These are phyloP conservation scores for Rhynchonycteris naso DNA, from an alignment of 2,797 vertebrate genomes.

Conservation along the genomic window DNA sequence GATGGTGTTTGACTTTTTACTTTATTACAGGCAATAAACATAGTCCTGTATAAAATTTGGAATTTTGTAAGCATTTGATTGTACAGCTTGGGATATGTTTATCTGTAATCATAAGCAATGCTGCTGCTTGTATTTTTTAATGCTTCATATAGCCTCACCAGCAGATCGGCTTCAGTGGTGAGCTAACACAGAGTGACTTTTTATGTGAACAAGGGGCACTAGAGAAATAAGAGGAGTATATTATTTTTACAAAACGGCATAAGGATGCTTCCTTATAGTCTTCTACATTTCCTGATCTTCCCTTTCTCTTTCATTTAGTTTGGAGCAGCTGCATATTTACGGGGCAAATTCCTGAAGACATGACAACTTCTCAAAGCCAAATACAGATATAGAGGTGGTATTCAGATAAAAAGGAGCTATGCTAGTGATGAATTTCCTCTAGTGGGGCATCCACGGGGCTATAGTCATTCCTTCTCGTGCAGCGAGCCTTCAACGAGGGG, in stretches of 20 bases:
- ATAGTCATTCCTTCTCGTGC: too few species aligned
- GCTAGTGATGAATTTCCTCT: background rate
- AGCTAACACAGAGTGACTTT: background rate
- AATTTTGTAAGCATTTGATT: background rate
- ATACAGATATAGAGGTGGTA: background rate
- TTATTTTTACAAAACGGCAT: background rate
- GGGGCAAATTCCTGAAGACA: slow-evolving; percentile 24
- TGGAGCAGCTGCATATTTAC: slow-evolving; percentile 20
- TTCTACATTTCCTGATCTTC: background rate
- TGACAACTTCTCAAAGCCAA: background rate
- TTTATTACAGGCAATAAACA: background rate
- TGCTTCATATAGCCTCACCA: background rate
- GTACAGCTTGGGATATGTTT: background rate
- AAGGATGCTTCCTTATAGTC: background rate
- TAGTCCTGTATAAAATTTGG: background rate
- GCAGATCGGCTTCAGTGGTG: background rate
- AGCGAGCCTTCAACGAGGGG: background rate
- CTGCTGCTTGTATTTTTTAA: background rate
- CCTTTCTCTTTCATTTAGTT: background rate
- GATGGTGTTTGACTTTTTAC: background rate
- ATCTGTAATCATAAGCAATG: background rate
- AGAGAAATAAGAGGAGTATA: background rate
- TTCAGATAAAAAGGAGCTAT: background rate
- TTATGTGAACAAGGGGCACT: background rate
- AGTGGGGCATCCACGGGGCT: background rate